Percentiles rank a stretch among this genome's conserved stretches.
Conservation (phyloP, 2,797 vertebrate genomes). For the Paramormyrops hopkinsi region DNA sequence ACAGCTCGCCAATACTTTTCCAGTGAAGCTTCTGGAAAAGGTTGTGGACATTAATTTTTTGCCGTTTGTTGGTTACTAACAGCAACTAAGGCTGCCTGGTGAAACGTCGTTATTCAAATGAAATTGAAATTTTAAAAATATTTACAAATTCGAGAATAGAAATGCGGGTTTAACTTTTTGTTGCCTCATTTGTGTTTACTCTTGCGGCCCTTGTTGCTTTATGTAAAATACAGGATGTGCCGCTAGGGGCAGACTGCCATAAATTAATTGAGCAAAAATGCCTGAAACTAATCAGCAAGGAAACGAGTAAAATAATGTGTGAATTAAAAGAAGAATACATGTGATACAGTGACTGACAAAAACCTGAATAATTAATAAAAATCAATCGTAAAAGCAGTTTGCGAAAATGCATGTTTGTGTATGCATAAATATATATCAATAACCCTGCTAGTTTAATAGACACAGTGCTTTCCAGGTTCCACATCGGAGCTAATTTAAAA, state of each 20-base stretch:
- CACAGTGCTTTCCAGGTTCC: background rate
- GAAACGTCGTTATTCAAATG: background rate
- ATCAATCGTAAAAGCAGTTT: background rate
- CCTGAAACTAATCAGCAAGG: background rate
- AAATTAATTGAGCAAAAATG: background rate
- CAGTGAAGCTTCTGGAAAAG: background rate
- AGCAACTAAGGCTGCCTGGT: background rate
- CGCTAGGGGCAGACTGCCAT: background rate
- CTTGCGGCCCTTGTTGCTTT: background rate
- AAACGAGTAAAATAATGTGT: background rate
- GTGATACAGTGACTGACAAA: background rate
- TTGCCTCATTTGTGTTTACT: too few species aligned
- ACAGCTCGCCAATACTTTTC: background rate
- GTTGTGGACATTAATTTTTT: background rate
- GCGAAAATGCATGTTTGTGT: background rate
- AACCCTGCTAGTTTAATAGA: background rate
- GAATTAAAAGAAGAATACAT: background rate
- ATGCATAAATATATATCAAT: background rate
- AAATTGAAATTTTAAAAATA: background rate
- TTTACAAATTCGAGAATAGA: background rate
- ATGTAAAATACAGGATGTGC: background rate
- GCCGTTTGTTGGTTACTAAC: background rate
- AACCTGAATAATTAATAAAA: background rate
- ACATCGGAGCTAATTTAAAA: background rate
- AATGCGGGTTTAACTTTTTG: background rate